Evolutionary conservation across 2,113 vertebrate genomes (phyloP).

Genomic region (Paratilapia polleni): DNA sequence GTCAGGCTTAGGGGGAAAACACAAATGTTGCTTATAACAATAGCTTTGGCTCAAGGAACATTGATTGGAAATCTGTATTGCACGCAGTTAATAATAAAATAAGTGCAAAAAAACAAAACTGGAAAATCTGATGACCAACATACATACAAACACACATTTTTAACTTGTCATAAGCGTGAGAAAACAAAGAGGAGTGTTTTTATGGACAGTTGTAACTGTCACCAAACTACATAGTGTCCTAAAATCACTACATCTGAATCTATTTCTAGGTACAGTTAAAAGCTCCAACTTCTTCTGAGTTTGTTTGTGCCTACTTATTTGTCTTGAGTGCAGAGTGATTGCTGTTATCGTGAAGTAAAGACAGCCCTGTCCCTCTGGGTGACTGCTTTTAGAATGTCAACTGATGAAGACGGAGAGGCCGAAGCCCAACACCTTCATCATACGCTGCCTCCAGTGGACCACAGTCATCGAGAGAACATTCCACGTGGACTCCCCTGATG

Average conservation of each 20-base stretch:
- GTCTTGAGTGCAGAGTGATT: background rate
- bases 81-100: background rate
- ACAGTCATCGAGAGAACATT: slow-evolving; percentile 98
- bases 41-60: background rate
- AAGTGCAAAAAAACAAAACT: background rate
- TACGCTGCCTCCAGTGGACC: slow-evolving; percentile 98
- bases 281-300: background rate
- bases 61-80: background rate
- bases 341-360: background rate
- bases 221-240: background rate
- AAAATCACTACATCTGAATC: background rate
- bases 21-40: background rate
- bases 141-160: background rate
- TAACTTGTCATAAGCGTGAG: background rate
- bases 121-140: background rate
- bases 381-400: slow-evolving; percentile 89
- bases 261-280: background rate
- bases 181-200: no score
- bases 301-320: background rate
- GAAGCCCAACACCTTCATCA: slow-evolving; percentile 98
- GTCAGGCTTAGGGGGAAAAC: background rate
- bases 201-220: background rate
- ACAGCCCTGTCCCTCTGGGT: background rate
- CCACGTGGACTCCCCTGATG: slow-evolving; percentile 94
- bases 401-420: slow-evolving; percentile 99